Conservation (phyloP, 2,797 vertebrate genomes). For the Mionectes olivaceus region DNA sequence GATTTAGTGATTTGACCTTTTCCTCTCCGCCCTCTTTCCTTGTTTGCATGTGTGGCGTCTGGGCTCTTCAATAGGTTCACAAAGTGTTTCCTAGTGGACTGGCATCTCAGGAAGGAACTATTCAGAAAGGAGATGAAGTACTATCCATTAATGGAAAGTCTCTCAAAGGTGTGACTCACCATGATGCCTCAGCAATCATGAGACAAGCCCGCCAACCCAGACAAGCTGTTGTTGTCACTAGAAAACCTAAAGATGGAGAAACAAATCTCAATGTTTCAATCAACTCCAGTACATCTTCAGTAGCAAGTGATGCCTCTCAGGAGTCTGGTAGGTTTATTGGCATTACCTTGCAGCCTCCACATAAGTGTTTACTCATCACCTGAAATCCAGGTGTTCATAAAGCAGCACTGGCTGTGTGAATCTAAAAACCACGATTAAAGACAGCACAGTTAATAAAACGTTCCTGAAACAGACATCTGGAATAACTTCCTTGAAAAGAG, state of each 20-base stretch:
- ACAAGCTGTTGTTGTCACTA: constrained; percentile 90
- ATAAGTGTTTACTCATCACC: not conserved
- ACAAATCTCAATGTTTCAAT: not conserved
- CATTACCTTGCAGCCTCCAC: not conserved
- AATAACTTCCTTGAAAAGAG: not conserved
- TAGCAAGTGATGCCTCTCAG: constrained; percentile 39
- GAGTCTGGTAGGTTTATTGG: constrained; percentile 21
- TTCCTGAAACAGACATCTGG: not conserved
- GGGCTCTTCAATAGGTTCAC: constrained; percentile 85
- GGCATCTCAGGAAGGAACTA: constrained; percentile 93
- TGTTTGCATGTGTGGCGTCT: not conserved
- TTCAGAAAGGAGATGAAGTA: constrained; percentile 92
- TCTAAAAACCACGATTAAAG: not conserved
- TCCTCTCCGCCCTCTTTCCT: not conserved
- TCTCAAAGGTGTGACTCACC: constrained; percentile 86
- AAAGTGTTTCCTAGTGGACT: constrained; percentile 89
- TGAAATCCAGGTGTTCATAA: not conserved
- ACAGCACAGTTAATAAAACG: not conserved
- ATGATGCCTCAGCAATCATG: constrained; percentile 83
- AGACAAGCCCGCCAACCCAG: constrained; percentile 85
- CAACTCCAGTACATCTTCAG: constrained; percentile 27
- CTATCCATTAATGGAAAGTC: constrained; percentile 94
- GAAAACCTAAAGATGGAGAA: constrained; percentile 75
- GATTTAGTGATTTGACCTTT: not conserved
- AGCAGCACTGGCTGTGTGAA: not conserved